Conservation (phyloP, 2,113 vertebrate species). For the Sterrhoptilus dennistouni region DNA sequence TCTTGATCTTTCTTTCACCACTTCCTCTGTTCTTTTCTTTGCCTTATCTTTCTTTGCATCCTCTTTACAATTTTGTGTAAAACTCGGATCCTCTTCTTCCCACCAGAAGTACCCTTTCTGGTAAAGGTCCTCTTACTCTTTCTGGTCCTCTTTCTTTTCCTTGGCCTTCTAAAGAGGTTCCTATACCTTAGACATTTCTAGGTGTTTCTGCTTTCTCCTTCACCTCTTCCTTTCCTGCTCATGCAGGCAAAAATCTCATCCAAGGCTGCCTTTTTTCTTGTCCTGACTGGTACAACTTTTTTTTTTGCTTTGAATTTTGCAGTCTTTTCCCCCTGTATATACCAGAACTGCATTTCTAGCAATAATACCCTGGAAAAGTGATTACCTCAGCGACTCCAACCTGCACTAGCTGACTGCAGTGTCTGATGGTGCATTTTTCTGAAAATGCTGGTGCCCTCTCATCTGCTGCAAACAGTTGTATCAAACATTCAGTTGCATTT, state of each 20-base stretch:
- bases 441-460: neutral
- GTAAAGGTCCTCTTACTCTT: neutral
- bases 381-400: neutral
- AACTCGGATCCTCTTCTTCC: neutral
- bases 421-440: neutral
- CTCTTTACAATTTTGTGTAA: neutral
- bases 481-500: neutral
- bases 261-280: neutral
- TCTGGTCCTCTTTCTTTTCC: neutral
- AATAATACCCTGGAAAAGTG: neutral
- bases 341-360: slow-evolving; percentile 13
- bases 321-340: neutral
- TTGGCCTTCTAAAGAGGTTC: neutral
- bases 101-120: neutral
- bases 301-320: neutral
- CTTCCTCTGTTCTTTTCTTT: neutral
- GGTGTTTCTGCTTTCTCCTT: neutral
- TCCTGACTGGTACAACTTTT: neutral
- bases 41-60: neutral
- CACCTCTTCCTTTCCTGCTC: neutral
- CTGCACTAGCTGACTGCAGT: neutral
- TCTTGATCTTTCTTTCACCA: neutral
- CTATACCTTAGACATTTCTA: neutral
- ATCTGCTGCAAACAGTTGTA: neutral
- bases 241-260: neutral